These are phyloP conservation scores for Conomelus anceps DNA, from an alignment of 2,888 invertebrate species.

Conservation along the genomic window DNA sequence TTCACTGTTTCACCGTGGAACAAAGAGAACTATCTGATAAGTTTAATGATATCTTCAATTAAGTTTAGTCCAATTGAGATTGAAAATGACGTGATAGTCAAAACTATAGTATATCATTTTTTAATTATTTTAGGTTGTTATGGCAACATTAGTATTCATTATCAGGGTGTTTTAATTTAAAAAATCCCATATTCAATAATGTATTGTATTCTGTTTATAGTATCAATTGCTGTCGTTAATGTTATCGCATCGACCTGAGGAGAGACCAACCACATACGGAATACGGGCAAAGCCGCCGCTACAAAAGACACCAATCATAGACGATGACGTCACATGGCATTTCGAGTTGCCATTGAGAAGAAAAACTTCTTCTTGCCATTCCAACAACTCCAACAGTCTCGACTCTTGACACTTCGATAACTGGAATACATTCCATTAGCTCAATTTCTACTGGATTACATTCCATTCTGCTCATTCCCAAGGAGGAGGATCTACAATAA, in stretches of 20 bases:
- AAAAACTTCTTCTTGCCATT: constrained; percentile 24
- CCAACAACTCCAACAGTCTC: constrained; percentile 16
- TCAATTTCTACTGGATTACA: not conserved
- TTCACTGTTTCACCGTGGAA: no score
- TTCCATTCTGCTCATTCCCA: not conserved
- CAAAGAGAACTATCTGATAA: no score
- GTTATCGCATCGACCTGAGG: constrained; percentile 64
- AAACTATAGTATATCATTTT: no score
- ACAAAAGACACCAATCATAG: constrained; percentile 33
- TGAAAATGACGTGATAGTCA: no score
- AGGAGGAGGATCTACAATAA: no score
- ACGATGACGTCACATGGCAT: constrained; percentile 30
- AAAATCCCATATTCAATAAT: not conserved
- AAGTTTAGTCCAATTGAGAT: no score
- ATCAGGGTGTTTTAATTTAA: not conserved
- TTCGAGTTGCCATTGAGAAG: constrained; percentile 33
- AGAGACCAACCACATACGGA: constrained; percentile 68
- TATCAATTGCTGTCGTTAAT: constrained; percentile 65
- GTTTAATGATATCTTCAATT: no score
- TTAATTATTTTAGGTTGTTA: no score
- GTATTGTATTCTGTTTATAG: constrained; percentile 44
- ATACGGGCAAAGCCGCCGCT: constrained; percentile 57
- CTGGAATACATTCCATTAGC: not conserved
- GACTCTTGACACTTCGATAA: constrained; percentile 14
- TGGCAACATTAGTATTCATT: no score